Evolutionary conservation across 2,888 invertebrate genomes (phyloP).

Genomic region (Oscheius sp.): DNA sequence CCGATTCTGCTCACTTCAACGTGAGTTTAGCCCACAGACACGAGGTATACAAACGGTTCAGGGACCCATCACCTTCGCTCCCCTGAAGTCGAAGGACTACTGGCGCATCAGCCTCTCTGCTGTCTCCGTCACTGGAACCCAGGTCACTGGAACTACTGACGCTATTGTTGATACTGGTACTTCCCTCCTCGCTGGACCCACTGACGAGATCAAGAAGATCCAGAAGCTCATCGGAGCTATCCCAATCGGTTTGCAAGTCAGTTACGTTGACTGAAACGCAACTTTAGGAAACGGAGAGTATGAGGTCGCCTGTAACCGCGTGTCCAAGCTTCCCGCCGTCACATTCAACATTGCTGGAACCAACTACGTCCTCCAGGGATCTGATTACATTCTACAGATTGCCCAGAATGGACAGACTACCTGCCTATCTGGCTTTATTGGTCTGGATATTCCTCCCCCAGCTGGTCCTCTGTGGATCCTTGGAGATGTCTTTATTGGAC

Average conservation of each 20-base stretch:
- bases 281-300: constrained; percentile 80
- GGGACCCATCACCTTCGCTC: constrained; percentile 45
- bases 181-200: constrained; percentile 91
- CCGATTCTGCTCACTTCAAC: constrained; percentile 80
- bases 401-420: neutral
- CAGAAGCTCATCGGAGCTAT: constrained; percentile 82
- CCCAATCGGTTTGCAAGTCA: constrained; percentile 77
- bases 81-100: constrained; percentile 43
- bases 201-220: constrained; percentile 76
- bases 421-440: constrained; percentile 87
- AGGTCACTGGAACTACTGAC: constrained; percentile 80
- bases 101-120: constrained; percentile 43
- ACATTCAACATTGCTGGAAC: constrained; percentile 83
- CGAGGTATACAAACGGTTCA: constrained; percentile 6
- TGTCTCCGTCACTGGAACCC: constrained; percentile 41
- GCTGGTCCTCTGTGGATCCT: constrained; percentile 87
- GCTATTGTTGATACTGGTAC: constrained; percentile 97
- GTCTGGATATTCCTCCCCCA: constrained; percentile 92
- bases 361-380: constrained; percentile 81
- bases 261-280: no score
- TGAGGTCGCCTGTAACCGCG: constrained; percentile 83
- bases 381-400: constrained; percentile 55
- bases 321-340: constrained; percentile 85
- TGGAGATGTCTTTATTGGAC: constrained; percentile 96
- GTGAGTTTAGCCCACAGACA: neutral